phyloP scores from a whole-genome alignment of 2,113 vertebrate genomes.

The Nibea albiflora region DNA sequence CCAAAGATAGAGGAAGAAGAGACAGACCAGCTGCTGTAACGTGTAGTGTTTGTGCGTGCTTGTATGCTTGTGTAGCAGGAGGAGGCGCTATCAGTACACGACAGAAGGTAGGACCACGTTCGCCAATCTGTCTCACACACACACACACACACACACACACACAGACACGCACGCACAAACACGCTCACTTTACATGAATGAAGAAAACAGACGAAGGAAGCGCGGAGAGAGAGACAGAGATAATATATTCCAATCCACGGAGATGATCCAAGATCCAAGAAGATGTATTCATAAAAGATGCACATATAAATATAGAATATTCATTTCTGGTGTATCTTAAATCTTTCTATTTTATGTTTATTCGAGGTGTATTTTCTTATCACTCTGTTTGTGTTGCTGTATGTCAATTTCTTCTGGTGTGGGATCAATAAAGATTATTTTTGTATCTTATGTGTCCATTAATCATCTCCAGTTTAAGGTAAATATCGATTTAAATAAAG shows the following conservation, averaged over 20 bases:
- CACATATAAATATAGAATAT: too few relatives aligned
- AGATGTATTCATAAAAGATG: too few relatives aligned
- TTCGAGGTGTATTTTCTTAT: too few relatives aligned
- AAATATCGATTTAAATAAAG: neutral
- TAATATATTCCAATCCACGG: neutral
- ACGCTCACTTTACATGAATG: neutral
- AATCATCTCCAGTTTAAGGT: neutral
- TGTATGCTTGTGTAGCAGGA: neutral
- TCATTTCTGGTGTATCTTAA: too few relatives aligned
- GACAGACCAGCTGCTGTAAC: neutral
- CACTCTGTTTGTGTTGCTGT: too few relatives aligned
- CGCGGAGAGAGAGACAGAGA: neutral
- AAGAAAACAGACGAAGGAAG: neutral
- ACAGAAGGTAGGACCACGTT: conserved; percentile 35
- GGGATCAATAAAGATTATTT: too few relatives aligned
- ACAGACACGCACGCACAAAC: neutral
- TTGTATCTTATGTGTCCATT: too few relatives aligned
- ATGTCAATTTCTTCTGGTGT: too few relatives aligned
- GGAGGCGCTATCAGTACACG: conserved; percentile 50
- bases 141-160: neutral
- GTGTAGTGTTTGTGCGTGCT: neutral
- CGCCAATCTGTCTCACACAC: conserved; percentile 28
- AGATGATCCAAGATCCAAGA: too few relatives aligned
- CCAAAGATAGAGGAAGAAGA: too few relatives aligned
- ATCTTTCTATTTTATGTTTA: too few relatives aligned